These are phyloP conservation scores for Pimpla rufipes DNA, from an alignment of 2,888 invertebrate genomes.

Conservation along the genomic window DNA sequence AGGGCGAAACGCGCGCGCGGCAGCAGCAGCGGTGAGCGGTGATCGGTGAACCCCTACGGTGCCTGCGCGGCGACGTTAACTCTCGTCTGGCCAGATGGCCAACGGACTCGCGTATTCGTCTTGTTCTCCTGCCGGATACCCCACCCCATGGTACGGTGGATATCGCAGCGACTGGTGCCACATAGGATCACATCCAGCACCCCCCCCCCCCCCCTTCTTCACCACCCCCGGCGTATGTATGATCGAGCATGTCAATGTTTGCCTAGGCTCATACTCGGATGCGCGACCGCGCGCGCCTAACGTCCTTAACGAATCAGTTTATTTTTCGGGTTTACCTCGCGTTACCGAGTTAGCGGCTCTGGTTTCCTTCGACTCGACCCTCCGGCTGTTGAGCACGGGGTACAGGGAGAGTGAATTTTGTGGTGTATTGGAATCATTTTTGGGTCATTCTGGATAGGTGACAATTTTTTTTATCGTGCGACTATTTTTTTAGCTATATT, in stretches of 20 bases:
- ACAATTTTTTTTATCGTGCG: background rate
- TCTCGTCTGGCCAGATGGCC: slow-evolving; percentile 71
- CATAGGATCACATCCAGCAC: slow-evolving; percentile 47
- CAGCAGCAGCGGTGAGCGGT: slow-evolving; percentile 80
- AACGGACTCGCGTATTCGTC: slow-evolving; percentile 63
- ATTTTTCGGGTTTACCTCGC: slow-evolving; percentile 75
- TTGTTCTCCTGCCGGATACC: slow-evolving; percentile 31
- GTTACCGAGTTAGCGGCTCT: slow-evolving; percentile 42
- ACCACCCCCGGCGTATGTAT: slow-evolving; percentile 69
- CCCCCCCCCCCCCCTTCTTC: background rate
- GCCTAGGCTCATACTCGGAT: slow-evolving; percentile 74
- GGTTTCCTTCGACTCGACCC: background rate
- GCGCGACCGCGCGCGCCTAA: slow-evolving; percentile 68
- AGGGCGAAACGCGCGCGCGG: slow-evolving; percentile 62
- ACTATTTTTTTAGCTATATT: too few species aligned
- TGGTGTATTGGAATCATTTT: too few species aligned
- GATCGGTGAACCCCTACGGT: slow-evolving; percentile 73
- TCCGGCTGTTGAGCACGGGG: background rate
- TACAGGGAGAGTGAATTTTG: too few species aligned
- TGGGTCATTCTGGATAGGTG: background rate
- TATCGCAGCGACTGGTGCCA: slow-evolving; percentile 39
- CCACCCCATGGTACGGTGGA: slow-evolving; percentile 30
- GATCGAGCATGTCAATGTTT: slow-evolving; percentile 85
- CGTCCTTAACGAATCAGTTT: slow-evolving; percentile 82
- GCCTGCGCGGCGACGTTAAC: slow-evolving; percentile 54